Percentiles rank a stretch among this genome's conserved stretches.
Evolutionary conservation across 2,888 invertebrate species (phyloP).

Genomic region (Perithous albicinctus): DNA sequence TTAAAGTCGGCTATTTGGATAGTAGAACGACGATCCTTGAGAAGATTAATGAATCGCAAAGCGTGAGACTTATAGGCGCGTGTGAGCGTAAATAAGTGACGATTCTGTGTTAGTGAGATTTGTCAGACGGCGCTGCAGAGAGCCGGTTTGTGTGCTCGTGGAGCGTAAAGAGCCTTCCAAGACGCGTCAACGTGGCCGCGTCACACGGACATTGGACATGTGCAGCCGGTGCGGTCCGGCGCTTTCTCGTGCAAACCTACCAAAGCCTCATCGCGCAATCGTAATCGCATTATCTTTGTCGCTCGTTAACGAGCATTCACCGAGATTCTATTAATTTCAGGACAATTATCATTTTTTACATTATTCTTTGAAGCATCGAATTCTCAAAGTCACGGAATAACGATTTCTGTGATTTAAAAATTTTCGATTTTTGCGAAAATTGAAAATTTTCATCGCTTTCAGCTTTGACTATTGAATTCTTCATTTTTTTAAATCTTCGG

Average conservation of each 20-base stretch:
- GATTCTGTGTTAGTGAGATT: not conserved
- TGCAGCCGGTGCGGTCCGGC: conserved; percentile 30
- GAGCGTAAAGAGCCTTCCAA: not conserved
- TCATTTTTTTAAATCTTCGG: too few species aligned
- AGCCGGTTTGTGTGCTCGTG: conserved; percentile 21
- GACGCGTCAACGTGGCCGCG: conserved; percentile 55
- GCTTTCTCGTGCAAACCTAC: not conserved
- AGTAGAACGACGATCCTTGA: conserved; percentile 65
- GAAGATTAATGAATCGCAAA: conserved; percentile 72
- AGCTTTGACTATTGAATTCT: too few species aligned
- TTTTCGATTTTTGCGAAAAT: too few species aligned
- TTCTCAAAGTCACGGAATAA: too few species aligned
- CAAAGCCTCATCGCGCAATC: conserved; percentile 6
- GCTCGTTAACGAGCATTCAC: not conserved
- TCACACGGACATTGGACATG: conserved; percentile 51
- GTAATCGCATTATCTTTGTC: not conserved
- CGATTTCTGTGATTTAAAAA: too few species aligned
- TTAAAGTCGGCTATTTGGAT: too few species aligned
- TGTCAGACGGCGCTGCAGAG: conserved; percentile 3
- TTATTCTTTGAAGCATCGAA: too few species aligned
- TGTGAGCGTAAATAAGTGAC: not conserved
- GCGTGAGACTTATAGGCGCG: conserved; percentile 36
- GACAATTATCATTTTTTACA: too few species aligned
- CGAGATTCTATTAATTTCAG: too few species aligned
- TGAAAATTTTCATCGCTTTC: too few species aligned